These are phyloP conservation scores for Melanotus villosus DNA, from an alignment of 2,888 invertebrate species.

Conservation along the genomic window DNA sequence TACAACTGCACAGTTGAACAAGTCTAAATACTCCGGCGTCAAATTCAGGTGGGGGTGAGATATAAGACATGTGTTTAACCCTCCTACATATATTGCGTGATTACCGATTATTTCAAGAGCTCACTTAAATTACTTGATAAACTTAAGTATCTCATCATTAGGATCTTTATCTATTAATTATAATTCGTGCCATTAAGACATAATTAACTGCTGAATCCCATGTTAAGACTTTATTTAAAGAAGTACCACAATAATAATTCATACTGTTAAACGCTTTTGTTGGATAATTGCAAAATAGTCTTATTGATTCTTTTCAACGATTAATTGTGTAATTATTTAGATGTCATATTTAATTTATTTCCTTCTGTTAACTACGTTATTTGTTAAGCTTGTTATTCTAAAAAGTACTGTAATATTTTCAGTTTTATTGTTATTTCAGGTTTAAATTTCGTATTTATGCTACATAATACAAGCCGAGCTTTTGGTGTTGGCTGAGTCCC, in stretches of 20 bases:
- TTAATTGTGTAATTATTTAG: too few relatives aligned
- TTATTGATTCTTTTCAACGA: too few relatives aligned
- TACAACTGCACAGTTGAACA: slow-evolving; percentile 78
- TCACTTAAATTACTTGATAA: slow-evolving; percentile 43
- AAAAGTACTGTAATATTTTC: too few relatives aligned
- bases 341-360: too few relatives aligned
- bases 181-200: slow-evolving; percentile 39
- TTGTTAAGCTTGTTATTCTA: too few relatives aligned
- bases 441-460: too few relatives aligned
- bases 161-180: slow-evolving; percentile 44
- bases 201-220: slow-evolving; percentile 39
- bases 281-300: too few relatives aligned
- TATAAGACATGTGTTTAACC: slow-evolving; percentile 54
- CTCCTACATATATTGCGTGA: slow-evolving; percentile 47
- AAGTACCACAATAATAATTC: neutral
- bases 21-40: slow-evolving; percentile 69
- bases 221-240: slow-evolving; percentile 24
- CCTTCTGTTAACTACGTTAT: too few relatives aligned
- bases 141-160: slow-evolving; percentile 40
- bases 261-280: too few relatives aligned
- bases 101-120: slow-evolving; percentile 48
- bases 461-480: slow-evolving; percentile 23
- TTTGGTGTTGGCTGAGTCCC: slow-evolving; percentile 23
- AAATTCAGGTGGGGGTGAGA: slow-evolving; percentile 62
- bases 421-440: too few relatives aligned